Evolutionary conservation across 2,113 vertebrate genomes (phyloP).

Genomic region (Turdus rufiventris): DNA sequence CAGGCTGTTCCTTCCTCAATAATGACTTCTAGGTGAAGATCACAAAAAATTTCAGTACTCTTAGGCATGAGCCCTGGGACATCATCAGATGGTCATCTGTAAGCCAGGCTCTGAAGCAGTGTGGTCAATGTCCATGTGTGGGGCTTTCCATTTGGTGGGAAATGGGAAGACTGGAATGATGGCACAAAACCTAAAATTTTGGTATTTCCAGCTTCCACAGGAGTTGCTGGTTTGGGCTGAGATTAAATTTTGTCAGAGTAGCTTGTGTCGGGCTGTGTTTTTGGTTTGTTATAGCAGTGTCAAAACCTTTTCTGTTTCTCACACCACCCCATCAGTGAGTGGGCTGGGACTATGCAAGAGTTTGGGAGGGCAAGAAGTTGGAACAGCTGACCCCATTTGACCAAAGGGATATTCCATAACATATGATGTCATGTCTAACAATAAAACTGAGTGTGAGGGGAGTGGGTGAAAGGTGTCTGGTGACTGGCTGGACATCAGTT

Average conservation of each 20-base stretch:
- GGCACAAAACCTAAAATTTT: background rate
- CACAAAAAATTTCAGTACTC: background rate
- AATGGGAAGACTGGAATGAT: background rate
- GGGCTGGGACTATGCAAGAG: background rate
- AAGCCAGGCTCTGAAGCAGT: background rate
- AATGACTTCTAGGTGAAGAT: background rate
- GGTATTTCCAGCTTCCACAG: background rate
- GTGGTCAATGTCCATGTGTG: accelerated
- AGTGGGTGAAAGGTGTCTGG: background rate
- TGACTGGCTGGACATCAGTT: background rate
- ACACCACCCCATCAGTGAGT: accelerated
- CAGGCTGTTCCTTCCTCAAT: background rate
- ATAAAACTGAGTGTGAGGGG: background rate
- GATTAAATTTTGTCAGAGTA: background rate
- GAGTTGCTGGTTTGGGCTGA: background rate
- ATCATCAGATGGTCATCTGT: background rate
- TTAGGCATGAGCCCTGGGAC: background rate
- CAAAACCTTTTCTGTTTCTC: background rate
- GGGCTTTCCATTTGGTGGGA: background rate
- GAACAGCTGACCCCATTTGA: background rate
- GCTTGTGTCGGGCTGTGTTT: background rate
- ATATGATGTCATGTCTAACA: background rate
- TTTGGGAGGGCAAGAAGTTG: background rate
- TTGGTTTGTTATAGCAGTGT: background rate
- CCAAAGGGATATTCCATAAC: background rate